phyloP scores from a whole-genome alignment of 2,888 invertebrate genomes.

The Archips xylosteana region DNA sequence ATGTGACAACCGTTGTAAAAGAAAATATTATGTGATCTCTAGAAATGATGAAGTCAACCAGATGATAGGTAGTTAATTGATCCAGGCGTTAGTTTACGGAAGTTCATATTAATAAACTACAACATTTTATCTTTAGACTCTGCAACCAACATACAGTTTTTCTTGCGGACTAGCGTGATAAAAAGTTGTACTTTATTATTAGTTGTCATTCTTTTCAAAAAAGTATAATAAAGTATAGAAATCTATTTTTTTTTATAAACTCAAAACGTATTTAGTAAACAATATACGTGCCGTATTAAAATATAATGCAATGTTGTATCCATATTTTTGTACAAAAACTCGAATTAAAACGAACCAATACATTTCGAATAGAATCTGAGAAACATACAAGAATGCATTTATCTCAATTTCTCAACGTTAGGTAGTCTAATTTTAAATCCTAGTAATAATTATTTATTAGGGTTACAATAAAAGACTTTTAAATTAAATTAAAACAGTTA shows the following conservation, averaged over 20 bases:
- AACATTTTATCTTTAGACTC: too few relatives aligned
- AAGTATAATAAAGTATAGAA: too few relatives aligned
- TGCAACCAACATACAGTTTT: too few relatives aligned
- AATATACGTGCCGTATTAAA: constrained; percentile 20
- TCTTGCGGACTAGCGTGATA: too few relatives aligned
- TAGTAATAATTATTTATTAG: constrained; percentile 41
- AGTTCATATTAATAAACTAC: too few relatives aligned
- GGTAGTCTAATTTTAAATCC: constrained; percentile 45
- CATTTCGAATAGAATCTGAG: background rate
- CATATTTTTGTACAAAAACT: constrained; percentile 24
- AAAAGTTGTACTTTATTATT: too few relatives aligned
- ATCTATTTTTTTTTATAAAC: too few relatives aligned
- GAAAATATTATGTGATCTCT: background rate
- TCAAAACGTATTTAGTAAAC: background rate
- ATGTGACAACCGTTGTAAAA: background rate
- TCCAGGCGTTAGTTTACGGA: too few relatives aligned
- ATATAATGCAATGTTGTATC: constrained; percentile 39
- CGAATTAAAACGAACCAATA: background rate
- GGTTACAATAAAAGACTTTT: constrained; percentile 42
- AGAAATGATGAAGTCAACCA: background rate
- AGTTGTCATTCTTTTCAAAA: too few relatives aligned
- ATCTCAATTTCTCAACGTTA: constrained; percentile 36
- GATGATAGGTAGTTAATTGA: background rate
- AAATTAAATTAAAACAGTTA: constrained; percentile 43
- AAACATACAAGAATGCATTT: constrained; percentile 41